phyloP scores from a whole-genome alignment of 2,797 vertebrate genomes.

The Dendrocincla fuliginosa region DNA sequence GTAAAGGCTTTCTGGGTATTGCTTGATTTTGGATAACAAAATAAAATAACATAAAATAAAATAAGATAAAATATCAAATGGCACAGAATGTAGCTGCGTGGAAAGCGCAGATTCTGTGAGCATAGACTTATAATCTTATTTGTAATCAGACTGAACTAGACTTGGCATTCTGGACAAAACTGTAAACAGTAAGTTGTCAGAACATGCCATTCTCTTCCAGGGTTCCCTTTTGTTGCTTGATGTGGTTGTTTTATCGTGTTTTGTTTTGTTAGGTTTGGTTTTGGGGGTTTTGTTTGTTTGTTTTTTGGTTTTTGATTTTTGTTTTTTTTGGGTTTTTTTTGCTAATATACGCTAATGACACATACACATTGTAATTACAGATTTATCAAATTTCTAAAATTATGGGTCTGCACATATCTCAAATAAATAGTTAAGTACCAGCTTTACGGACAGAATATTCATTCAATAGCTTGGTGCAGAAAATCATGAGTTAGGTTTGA shows the following conservation, averaged over 20 bases:
- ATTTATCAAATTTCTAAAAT: constrained; percentile 24
- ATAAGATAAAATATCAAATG: neutral
- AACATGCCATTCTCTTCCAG: neutral
- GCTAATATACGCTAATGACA: neutral
- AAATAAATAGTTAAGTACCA: neutral
- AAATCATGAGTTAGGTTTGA: constrained; percentile 32
- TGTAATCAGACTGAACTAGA: neutral
- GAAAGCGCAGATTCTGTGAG: neutral
- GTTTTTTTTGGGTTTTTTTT: neutral
- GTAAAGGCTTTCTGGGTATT: neutral
- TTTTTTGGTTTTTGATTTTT: neutral
- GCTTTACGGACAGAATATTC: neutral
- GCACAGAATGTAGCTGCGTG: neutral
- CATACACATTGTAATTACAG: neutral
- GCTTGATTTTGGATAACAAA: neutral
- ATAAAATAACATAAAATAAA: neutral
- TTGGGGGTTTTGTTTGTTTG: neutral
- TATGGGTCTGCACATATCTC: neutral
- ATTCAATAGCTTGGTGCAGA: neutral
- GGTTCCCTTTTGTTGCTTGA: neutral
- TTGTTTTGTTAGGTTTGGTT: too few species aligned
- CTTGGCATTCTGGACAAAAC: neutral
- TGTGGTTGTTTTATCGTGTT: neutral
- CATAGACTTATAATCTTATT: neutral
- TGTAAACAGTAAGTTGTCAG: neutral